A percentile compares a stretch with the other conserved stretches of the same genome.
Conservation (phyloP, 2,888 invertebrate species). For the Sarcophaga carnaria region DNA sequence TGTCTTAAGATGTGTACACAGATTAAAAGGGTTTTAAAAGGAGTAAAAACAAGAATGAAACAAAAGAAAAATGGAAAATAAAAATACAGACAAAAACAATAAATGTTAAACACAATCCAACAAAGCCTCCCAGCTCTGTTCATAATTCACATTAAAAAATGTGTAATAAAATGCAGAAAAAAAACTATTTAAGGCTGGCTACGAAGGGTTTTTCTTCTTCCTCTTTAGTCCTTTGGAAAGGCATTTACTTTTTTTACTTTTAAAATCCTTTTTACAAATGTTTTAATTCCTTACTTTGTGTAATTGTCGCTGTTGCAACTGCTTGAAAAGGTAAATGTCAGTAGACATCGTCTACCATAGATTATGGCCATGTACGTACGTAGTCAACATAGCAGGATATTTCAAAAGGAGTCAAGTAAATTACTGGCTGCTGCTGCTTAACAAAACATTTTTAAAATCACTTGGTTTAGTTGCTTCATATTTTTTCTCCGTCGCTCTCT, state of each 20-base stretch:
- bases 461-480: not conserved
- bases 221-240: too few relatives aligned
- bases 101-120: slow-evolving; percentile 41
- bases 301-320: slow-evolving; percentile 20
- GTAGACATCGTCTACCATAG: slow-evolving; percentile 46
- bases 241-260: not conserved
- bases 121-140: not conserved
- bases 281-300: slow-evolving; percentile 10
- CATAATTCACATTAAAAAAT: slow-evolving; percentile 46
- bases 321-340: slow-evolving; percentile 51
- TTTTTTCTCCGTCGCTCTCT: not conserved
- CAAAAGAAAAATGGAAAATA: not conserved
- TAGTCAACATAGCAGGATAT: not conserved
- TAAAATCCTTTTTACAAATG: not conserved
- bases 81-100: slow-evolving; percentile 31
- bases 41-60: too few relatives aligned
- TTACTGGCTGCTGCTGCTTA: not conserved
- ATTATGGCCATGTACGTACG: not conserved
- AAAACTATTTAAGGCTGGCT: not conserved
- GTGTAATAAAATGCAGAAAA: not conserved
- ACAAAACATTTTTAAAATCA: not conserved
- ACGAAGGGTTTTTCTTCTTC: not conserved
- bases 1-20: slow-evolving; percentile 49
- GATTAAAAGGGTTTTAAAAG: slow-evolving; percentile 48
- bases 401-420: not conserved